These are phyloP conservation scores for Catostomus latipinnis DNA, from an alignment of 2,797 vertebrate genomes.

Conservation along the genomic window DNA sequence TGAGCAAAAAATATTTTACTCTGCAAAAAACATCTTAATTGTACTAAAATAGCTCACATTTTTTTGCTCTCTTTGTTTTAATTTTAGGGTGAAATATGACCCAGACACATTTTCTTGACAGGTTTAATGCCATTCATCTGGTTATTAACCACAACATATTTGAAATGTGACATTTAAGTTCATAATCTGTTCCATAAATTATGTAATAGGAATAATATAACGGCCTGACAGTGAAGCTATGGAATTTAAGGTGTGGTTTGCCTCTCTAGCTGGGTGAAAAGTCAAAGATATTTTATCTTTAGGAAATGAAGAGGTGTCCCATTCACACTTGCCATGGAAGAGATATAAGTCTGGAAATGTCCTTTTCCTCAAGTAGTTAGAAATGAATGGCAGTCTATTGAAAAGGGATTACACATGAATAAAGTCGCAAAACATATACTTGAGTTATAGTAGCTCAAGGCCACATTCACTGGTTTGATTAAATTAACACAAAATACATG, in stretches of 20 bases:
- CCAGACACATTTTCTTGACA: conserved; percentile 16
- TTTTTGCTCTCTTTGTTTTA: background rate
- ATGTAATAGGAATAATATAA: conserved; percentile 21
- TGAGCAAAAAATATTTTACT: too few relatives aligned
- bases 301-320: conserved; percentile 38
- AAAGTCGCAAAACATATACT: background rate
- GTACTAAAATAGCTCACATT: background rate
- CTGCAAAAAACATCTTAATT: too few relatives aligned
- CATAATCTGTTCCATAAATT: conserved; percentile 13
- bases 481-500: conserved; percentile 14
- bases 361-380: conserved; percentile 6
- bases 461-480: conserved; percentile 21
- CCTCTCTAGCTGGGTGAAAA: conserved; percentile 30
- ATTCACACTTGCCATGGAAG: conserved; percentile 34
- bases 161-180: background rate
- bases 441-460: conserved; percentile 36
- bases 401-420: background rate
- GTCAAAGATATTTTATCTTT: conserved; percentile 25
- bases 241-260: conserved; percentile 59
- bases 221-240: conserved; percentile 62
- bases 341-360: conserved; percentile 21
- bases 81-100: conserved; percentile 17
- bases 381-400: background rate
- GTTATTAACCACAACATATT: background rate
- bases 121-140: conserved; percentile 10